These are phyloP conservation scores for Perca fluviatilis DNA, from an alignment of 2,113 vertebrate genomes.

Conservation along the genomic window DNA sequence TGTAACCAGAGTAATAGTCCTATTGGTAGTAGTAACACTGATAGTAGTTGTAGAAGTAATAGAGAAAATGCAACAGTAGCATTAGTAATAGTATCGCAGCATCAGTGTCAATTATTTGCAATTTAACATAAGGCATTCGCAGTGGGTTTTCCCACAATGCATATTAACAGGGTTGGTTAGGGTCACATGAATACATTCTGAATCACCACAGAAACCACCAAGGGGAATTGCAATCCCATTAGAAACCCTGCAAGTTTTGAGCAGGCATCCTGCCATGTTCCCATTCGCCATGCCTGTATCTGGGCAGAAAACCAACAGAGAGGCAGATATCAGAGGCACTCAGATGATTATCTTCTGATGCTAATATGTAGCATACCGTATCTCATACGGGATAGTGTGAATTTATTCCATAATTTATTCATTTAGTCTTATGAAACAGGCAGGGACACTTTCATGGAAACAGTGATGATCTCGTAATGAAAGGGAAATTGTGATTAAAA, in stretches of 20 bases:
- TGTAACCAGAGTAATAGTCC: background rate
- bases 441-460: conserved; percentile 23
- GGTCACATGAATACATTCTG: conserved; percentile 17
- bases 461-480: conserved; percentile 1
- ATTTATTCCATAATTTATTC: conserved; percentile 58
- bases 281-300: conserved; percentile 57
- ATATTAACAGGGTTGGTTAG: conserved; percentile 23
- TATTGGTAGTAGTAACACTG: background rate
- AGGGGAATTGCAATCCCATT: conserved; percentile 26
- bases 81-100: background rate
- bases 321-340: conserved; percentile 41
- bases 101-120: conserved; percentile 14
- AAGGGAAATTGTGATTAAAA: conserved; percentile 10
- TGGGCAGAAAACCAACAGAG: conserved; percentile 64
- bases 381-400: conserved; percentile 52
- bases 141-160: conserved; percentile 9
- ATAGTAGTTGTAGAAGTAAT: background rate
- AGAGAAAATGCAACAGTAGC: background rate
- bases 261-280: conserved; percentile 37
- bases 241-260: conserved; percentile 33
- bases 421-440: conserved; percentile 45
- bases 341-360: conserved; percentile 55
- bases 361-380: conserved; percentile 56
- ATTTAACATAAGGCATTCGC: background rate
- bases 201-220: conserved; percentile 35